A percentile compares a stretch with the other conserved stretches of the same genome.
phyloP scores from a whole-genome alignment of 2,888 invertebrate genomes.

The Metopia argyrocephala region DNA sequence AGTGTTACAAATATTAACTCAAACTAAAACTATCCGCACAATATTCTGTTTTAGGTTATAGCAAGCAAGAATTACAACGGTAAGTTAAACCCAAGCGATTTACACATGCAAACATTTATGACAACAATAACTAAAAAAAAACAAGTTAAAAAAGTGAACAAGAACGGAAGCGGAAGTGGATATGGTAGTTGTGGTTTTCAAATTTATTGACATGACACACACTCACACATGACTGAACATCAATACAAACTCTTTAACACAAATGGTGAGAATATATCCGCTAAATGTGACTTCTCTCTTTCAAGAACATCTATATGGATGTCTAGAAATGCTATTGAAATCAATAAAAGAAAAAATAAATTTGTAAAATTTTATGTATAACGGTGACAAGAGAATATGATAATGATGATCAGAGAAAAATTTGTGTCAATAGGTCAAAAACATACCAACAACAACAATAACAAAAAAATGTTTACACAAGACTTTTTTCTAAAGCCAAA shows the following conservation, averaged over 20 bases:
- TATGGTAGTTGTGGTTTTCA: conserved; percentile 20
- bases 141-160: not conserved
- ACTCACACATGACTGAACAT: not conserved
- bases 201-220: conserved; percentile 45
- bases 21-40: too few relatives aligned
- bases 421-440: conserved; percentile 45
- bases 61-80: too few relatives aligned
- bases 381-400: not conserved
- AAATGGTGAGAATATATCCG: not conserved
- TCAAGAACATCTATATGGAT: not conserved
- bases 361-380: not conserved
- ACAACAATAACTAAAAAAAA: not conserved
- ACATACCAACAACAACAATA: conserved; percentile 23
- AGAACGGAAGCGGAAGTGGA: conserved; percentile 43
- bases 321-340: not conserved
- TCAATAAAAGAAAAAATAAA: not conserved
- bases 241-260: not conserved
- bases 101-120: not conserved
- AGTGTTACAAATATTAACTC: too few relatives aligned
- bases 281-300: not conserved
- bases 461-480: not conserved
- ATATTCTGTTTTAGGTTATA: too few relatives aligned
- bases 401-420: conserved; percentile 4
- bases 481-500: conserved; percentile 27
- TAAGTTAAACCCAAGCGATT: not conserved